These are phyloP conservation scores for Carassius gibelio DNA, from an alignment of 2,113 vertebrate species.

Conservation along the genomic window DNA sequence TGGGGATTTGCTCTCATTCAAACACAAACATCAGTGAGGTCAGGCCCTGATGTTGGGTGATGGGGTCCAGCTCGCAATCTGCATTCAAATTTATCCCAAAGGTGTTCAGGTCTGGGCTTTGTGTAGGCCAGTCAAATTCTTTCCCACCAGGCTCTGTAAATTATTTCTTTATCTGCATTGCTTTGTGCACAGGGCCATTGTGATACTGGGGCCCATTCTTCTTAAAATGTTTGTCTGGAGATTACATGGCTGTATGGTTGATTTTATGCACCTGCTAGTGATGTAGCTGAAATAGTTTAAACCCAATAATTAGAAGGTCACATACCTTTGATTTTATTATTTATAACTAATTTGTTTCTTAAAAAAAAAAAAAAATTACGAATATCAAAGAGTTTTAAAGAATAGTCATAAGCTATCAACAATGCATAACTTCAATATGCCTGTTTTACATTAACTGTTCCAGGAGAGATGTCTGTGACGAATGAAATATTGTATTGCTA, in stretches of 20 bases:
- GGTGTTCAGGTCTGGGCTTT: conserved; percentile 30
- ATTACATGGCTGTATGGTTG: conserved; percentile 25
- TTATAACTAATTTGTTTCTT: background rate
- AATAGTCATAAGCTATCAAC: background rate
- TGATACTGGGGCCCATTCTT: conserved; percentile 12
- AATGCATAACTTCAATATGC: background rate
- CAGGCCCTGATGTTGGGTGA: background rate
- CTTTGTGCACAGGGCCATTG: conserved; percentile 4
- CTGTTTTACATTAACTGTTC: conserved; percentile 44
- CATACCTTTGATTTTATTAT: background rate
- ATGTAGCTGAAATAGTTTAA: conserved; percentile 13
- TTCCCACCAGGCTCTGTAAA: conserved; percentile 23
- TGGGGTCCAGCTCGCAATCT: conserved; percentile 4
- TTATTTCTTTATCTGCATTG: conserved; percentile 17
- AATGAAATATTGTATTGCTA: conserved; percentile 25
- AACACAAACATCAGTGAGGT: conserved; percentile 6
- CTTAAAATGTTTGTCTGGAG: conserved; percentile 24
- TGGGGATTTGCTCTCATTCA: background rate
- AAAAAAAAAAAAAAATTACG: background rate
- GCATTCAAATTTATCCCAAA: conserved; percentile 23
- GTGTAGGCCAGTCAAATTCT: conserved; percentile 5
- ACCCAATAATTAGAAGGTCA: background rate
- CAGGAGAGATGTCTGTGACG: conserved; percentile 37
- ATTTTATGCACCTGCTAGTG: conserved; percentile 34
- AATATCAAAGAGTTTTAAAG: background rate